A percentile compares a stretch with the other conserved stretches of the same genome.
These are phyloP conservation scores for Plectrocnemia conspersa DNA, from an alignment of 1,140 invertebrate species.

Conservation along the genomic window DNA sequence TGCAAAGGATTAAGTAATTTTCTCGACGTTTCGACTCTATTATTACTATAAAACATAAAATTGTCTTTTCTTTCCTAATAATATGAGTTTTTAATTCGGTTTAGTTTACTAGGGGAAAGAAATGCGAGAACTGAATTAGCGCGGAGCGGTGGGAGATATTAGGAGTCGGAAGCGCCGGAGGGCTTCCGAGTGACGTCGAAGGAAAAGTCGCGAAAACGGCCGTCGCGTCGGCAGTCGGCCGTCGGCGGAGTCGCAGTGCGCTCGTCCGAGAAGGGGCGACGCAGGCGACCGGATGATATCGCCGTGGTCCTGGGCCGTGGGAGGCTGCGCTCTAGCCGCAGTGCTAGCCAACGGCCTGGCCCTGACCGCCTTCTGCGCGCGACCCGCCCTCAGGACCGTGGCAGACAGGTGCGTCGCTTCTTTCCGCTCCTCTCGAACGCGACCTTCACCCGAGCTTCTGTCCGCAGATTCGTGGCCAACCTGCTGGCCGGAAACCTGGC, in stretches of 20 bases:
- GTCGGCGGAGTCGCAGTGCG: conserved; percentile 14
- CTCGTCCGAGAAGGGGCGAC: conserved; percentile 1
- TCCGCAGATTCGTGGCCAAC: conserved; percentile 52
- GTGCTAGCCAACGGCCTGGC: conserved; percentile 48
- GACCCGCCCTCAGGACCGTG: conserved; percentile 49
- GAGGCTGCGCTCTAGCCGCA: conserved; percentile 40
- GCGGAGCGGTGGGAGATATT: too few relatives aligned
- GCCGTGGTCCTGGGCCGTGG: conserved; percentile 44
- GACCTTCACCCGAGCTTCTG: too few relatives aligned
- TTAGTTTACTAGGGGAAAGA: too few relatives aligned
- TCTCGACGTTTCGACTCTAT: too few relatives aligned
- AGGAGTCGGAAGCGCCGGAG: too few relatives aligned
- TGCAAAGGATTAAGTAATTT: too few relatives aligned
- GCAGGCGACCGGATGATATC: conserved; percentile 39
- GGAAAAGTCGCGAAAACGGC: background rate
- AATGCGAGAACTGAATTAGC: too few relatives aligned
- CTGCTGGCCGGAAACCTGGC: conserved; percentile 48
- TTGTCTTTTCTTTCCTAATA: too few relatives aligned
- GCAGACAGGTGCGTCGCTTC: conserved; percentile 46
- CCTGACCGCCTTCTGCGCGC: conserved; percentile 46
- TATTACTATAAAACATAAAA: too few relatives aligned
- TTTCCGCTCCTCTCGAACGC: too few relatives aligned
- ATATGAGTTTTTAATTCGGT: too few relatives aligned
- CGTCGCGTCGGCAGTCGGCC: conserved; percentile 23
- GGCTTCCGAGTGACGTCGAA: too few relatives aligned